Evolutionary conservation across 2,113 vertebrate species (phyloP), one percentile per base, ranked within the genome.

Genomic region (Baryphthengus martii): DNA sequence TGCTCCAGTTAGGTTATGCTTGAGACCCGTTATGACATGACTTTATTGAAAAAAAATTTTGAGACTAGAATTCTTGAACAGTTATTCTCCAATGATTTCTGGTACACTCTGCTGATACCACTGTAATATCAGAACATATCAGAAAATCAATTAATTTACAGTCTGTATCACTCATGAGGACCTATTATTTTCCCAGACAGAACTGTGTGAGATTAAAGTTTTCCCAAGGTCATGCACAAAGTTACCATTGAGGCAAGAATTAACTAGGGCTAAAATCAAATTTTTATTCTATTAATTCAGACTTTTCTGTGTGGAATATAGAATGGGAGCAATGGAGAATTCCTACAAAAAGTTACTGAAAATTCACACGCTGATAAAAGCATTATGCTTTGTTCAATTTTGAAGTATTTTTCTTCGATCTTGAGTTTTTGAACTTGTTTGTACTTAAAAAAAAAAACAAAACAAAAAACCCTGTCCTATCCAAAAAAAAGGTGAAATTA

Each of bases 71-170:
- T 93, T 96, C 74, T 65, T 70, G 45, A 85, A 61, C 42, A 70
- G 70, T 88, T 85, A 92, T 85, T 88, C 95, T 90, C 96, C 55
- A 42, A 9, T 71, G 83, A 59, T 74, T 94, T 84, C 96, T 95
- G 53, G 31, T 93, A 74, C 80, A 40, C 71, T 93, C 31, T 77
- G 55, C 74, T 94, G 82, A 52, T 90, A 86, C 59, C n/a, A 55
- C 58, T 62, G 45, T 88, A 90, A 74, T 74, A 92, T 49, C 47
- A 53, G 83, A 92, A 63, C 33, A 52, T 39, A 59, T 74, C 67
- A 84, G 72, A 74, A 94, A 94, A 90, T 85, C 81, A 93, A 96
- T 97, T 94, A 95, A 95, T 89, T 94, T 92, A 50, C 42, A 73
- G 39, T 85, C 50, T 82, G 19, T 73, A 91, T 45, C 35, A 70